Base-by-base conservation (phyloP, 1,140 invertebrate species). In the Lamellibrachia luymesi region DNA sequence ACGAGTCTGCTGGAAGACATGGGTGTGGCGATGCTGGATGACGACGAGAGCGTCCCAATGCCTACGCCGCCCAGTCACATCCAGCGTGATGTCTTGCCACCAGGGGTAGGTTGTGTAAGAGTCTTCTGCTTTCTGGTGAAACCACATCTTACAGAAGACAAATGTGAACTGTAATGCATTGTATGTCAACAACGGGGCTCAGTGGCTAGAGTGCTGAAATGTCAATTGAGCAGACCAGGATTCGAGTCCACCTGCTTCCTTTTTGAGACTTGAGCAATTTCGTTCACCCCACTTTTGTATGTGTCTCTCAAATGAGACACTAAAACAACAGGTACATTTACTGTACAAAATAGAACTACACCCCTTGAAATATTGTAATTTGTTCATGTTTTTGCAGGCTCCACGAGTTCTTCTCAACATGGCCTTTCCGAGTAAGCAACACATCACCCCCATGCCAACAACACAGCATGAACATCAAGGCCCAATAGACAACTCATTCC, bases 1-100 rank as follows among this genome's bases (percentile, higher is more conserved):
- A 91, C 27, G 27, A 50, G 27, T 51, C 56, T 93, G 4, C 38
- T 90, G 2, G 92, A 92, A 50, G 93, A 93, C n/a, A 93, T 93
- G 93, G 93, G 93, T 13, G 92, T 93, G 51, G 64, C 93, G 2
- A 38, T 51, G 93, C n/a, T 93, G 13, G 93, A 89, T 50, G 93
- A 93, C 8, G 92, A 93, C 50, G 92, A 50, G 2, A 50, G 27
- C 27, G 10, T 93, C 22, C 64, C 38, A 50, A 93, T 80, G 38
- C 92, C 92, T 10, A 90, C 92, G 7, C 56, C 92, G 2, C 52
- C 38, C 13, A 49, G 38, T 64, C 64, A 52, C 49, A 89, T 49
- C n/a, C 92, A 80, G 5, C 38, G 27, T 22, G 49, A 90, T 13
- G 27, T 93, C 38, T n/a, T 90, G 17, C 56, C 92, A 22, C 92